These are phyloP conservation scores for Pterocles orientalis DNA, from an alignment of 2,113 vertebrate genomes.

Conservation along the genomic window DNA sequence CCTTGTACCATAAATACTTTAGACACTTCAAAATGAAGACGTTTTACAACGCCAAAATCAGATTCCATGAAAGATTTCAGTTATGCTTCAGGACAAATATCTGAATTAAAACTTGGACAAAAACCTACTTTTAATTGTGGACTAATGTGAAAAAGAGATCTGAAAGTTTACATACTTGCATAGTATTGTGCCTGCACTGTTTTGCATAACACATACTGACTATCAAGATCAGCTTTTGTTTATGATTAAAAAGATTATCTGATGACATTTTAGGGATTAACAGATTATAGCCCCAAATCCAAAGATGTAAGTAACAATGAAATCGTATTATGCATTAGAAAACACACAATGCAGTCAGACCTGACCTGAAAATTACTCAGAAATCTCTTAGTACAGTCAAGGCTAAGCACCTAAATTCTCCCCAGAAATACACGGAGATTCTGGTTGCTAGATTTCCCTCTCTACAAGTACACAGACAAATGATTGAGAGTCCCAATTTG, in stretches of 20 bases:
- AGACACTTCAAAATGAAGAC: not conserved
- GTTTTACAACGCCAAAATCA: not conserved
- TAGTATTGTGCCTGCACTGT: not conserved
- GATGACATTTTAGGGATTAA: conserved; percentile 44
- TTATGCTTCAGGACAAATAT: not conserved
- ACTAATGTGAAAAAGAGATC: not conserved
- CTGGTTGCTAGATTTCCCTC: not conserved
- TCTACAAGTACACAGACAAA: not conserved
- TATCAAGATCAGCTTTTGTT: conserved; percentile 23
- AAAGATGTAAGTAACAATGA: conserved; percentile 30
- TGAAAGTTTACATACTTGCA: not conserved
- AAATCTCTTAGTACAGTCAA: not conserved
- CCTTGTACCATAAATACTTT: not conserved
- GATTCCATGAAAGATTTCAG: not conserved
- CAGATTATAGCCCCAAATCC: conserved; percentile 43
- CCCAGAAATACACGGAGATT: not conserved
- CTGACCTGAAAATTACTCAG: not conserved
- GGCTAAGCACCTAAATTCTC: not conserved
- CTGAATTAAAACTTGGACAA: not conserved
- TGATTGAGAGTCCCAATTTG: not conserved
- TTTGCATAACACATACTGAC: not conserved
- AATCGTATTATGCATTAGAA: conserved; percentile 31
- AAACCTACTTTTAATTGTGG: not conserved
- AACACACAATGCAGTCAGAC: not conserved
- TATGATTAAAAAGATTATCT: conserved; percentile 54